Percentiles rank a stretch among this genome's conserved stretches.
Evolutionary conservation across 2,797 vertebrate species (phyloP).

Genomic region (Fistularia tabacaria): DNA sequence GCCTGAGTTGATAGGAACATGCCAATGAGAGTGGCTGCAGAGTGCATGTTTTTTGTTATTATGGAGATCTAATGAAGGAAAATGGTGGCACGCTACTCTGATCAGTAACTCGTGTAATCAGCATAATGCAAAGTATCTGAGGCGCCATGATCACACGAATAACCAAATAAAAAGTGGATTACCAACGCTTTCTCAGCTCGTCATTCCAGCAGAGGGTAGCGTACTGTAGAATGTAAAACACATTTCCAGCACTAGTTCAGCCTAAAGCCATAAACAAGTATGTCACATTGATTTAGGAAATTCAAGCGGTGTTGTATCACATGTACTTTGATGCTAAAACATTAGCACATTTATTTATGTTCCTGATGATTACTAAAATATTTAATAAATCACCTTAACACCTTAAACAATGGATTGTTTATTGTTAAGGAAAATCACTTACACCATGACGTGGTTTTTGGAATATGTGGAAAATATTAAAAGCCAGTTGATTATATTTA

Average conservation of each 20-base stretch:
- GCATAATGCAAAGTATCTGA: conserved; percentile 14
- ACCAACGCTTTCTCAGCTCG: neutral
- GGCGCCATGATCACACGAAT: conserved; percentile 7
- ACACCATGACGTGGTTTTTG: too few species aligned
- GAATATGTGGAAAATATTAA: too few species aligned
- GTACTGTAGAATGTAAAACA: conserved; percentile 10
- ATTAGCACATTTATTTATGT: too few species aligned
- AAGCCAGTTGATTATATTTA: too few species aligned
- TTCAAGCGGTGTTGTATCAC: too few species aligned
- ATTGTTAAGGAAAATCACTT: too few species aligned
- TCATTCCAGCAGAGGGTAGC: conserved; percentile 11
- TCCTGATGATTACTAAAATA: too few species aligned
- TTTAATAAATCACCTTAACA: too few species aligned
- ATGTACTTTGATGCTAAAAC: neutral
- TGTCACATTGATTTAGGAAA: too few species aligned
- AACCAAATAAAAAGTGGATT: conserved; percentile 19
- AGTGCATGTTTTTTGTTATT: conserved; percentile 37
- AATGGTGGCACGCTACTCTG: neutral
- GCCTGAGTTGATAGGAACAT: conserved; percentile 11
- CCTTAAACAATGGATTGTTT: too few species aligned
- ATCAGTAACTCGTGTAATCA: neutral
- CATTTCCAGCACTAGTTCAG: conserved; percentile 12
- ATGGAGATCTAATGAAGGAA: conserved; percentile 8
- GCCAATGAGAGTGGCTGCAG: conserved; percentile 17
- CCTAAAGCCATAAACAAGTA: neutral